These are phyloP conservation scores for Catharus minimus DNA, from an alignment of 2,113 vertebrate species.

Conservation along the genomic window DNA sequence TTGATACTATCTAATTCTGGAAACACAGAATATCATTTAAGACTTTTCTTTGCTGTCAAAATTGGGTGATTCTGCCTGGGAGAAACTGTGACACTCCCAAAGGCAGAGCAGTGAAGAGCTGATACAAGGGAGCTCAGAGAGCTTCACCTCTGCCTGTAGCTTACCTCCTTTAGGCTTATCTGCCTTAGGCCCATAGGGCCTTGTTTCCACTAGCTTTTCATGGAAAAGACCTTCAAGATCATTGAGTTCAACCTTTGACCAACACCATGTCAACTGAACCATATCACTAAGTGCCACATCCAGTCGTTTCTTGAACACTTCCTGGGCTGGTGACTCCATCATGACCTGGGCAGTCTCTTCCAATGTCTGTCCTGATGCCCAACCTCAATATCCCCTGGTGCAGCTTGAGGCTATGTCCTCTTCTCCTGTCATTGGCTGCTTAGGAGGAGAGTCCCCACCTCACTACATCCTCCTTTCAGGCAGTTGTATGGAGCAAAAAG, in stretches of 20 bases:
- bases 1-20: not conserved
- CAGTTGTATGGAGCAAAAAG: not conserved
- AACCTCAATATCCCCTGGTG: not conserved
- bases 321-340: not conserved
- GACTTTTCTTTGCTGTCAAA: not conserved
- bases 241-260: not conserved
- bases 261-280: not conserved
- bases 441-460: not conserved
- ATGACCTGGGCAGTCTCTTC: not conserved
- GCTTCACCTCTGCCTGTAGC: fast-evolving
- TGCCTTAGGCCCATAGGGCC: not conserved
- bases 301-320: not conserved
- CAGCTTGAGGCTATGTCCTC: not conserved
- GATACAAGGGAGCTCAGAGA: not conserved
- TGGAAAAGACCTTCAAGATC: not conserved
- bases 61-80: not conserved
- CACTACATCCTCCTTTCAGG: not conserved
- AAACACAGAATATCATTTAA: not conserved
- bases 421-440: no score
- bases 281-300: not conserved
- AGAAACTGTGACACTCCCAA: fast-evolving
- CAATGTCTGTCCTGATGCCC: not conserved
- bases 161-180: not conserved
- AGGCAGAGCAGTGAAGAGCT: not conserved
- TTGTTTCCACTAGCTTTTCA: not conserved